Evolutionary conservation across 2,888 invertebrate genomes (phyloP), one percentile per base, ranked within the genome.

Genomic region (Torymus aiolomorphi): DNA sequence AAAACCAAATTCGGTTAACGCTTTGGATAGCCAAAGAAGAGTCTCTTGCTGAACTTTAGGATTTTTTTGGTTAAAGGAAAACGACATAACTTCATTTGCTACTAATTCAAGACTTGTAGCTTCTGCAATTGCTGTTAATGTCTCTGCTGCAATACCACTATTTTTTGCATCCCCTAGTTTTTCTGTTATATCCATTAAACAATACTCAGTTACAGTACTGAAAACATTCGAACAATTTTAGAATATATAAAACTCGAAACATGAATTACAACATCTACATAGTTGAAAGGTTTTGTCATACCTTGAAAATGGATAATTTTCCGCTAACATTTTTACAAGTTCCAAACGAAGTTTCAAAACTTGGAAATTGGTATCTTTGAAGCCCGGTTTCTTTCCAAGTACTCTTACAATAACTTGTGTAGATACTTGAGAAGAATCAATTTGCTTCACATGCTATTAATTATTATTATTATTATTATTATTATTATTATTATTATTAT

Each of bases 31-130:
- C 97, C 97, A 98, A 78, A 93, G 92, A 74, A 97, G 92, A 76
- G 96, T 92, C 90, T 97, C 97, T 0, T 96, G 94, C 87, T 97
- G 96, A 59, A 97, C 96, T 91, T 97, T 97, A 0, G 97, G 97
- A 87, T 96, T 97, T 91, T 97, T 97, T 90, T 97, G 97, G 12
- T 91, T 91, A 90, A 97, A 96, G 0, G 96, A 96, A 88, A 94
- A 95, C 2, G 93, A 92, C 31, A 97, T 90, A 0, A 95, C 94
- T 87, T 95, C 94, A 52, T 93, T 92, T 1, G 95, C 92, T 0
- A 97, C 93, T 82, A 94, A 94, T 75, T 96, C 96, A 12, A 97
- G 91, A 49, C 94, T 94, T 4, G 94, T 94, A 0, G 95, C 94
- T 86, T 97, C 97, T 0, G 97, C 94, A 31, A 97, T 93, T 0